A percentile compares a stretch with the other conserved stretches of the same genome.
phyloP scores from a whole-genome alignment of 2,888 invertebrate genomes.

The Eupeodes latifasciatus region DNA sequence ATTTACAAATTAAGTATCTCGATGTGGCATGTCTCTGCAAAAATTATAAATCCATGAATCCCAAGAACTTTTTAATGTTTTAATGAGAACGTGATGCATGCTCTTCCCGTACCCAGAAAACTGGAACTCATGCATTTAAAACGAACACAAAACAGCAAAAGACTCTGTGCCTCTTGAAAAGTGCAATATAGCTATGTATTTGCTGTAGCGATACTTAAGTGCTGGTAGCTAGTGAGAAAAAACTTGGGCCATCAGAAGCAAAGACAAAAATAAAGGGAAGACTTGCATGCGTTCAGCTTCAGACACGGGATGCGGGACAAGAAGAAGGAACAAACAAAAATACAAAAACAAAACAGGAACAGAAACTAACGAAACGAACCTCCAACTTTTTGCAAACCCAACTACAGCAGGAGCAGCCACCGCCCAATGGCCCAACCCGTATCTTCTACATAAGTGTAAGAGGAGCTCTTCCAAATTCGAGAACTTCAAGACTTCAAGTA shows the following conservation, averaged over 20 bases:
- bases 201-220: not conserved
- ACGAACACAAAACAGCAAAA: conserved; percentile 51
- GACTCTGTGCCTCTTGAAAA: conserved; percentile 6
- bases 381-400: conserved; percentile 51
- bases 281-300: not conserved
- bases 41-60: conserved; percentile 76
- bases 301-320: not conserved
- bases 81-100: conserved; percentile 76
- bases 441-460: not conserved
- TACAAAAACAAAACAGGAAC: conserved; percentile 12
- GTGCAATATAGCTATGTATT: not conserved
- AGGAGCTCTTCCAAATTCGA: conserved; percentile 17
- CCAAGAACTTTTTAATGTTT: conserved; percentile 74
- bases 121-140: conserved; percentile 60
- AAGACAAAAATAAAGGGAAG: not conserved
- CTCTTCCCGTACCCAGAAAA: conserved; percentile 24
- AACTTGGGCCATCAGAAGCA: conserved; percentile 13
- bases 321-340: not conserved
- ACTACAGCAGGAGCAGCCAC: not conserved
- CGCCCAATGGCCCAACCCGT: not conserved
- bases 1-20: conserved; percentile 73
- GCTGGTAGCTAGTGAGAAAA: not conserved
- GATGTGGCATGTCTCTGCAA: conserved; percentile 71
- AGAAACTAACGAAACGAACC: conserved; percentile 10
- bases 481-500: conserved; percentile 27